A percentile compares a stretch with the other conserved stretches of the same genome.
Conservation (phyloP, 35 echinoderm and acorn worm genomes). For the Stichopus chloronotus region DNA sequence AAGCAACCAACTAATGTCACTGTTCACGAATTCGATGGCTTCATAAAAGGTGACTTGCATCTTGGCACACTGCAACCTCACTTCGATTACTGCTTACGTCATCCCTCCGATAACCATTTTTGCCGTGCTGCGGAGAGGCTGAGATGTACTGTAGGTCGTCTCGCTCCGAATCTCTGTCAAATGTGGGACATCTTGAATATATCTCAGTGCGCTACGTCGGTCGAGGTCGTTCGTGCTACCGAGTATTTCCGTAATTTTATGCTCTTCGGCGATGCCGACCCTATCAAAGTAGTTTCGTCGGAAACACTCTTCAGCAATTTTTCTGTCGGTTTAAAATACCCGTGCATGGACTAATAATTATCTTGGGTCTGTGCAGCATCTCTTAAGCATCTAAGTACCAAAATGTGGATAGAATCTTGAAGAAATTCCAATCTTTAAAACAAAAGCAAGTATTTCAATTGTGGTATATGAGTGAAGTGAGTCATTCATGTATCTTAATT, state of each 20-base stretch:
- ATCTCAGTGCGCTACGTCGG: not conserved
- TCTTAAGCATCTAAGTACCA: too few species aligned
- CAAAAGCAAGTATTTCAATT: too few species aligned
- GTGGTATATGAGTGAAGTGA: too few species aligned
- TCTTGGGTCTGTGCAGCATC: not conserved
- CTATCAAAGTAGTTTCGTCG: not conserved
- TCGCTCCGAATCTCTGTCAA: not conserved
- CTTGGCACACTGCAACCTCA: not conserved
- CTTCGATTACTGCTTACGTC: not conserved
- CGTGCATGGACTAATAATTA: not conserved
- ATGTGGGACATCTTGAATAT: not conserved
- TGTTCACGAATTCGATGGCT: not conserved
- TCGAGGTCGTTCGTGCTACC: not conserved
- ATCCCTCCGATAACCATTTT: not conserved
- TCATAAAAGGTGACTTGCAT: not conserved
- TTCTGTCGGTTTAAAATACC: not conserved
- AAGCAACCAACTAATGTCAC: not conserved
- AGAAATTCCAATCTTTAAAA: too few species aligned
- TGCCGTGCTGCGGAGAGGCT: not conserved
- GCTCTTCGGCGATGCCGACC: not conserved
- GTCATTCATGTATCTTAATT: too few species aligned
- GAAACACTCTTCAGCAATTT: not conserved
- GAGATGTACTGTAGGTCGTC: not conserved
- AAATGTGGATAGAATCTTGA: too few species aligned
- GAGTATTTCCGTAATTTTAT: not conserved